Percentiles rank a stretch among this genome's conserved stretches.
Conservation (phyloP, 2,113 vertebrate genomes). For the Lonchura striata region DNA sequence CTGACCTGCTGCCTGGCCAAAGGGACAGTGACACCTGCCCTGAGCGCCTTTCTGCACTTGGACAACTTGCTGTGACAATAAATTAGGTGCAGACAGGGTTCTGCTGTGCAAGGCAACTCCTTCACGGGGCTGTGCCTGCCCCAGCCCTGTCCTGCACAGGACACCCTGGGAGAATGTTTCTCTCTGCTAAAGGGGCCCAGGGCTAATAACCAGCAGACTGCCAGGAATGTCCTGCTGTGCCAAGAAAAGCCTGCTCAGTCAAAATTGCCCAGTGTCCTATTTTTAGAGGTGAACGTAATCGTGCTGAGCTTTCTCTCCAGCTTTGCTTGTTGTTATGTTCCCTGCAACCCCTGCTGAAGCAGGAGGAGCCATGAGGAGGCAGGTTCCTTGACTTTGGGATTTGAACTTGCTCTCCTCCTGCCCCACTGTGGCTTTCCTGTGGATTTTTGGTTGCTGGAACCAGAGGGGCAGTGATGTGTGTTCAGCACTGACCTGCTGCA, state of each 20-base stretch:
- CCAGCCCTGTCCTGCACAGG: not conserved
- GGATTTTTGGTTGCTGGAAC: not conserved
- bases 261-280: not conserved
- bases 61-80: not conserved
- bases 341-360: not conserved
- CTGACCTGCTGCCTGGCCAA: not conserved
- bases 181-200: not conserved
- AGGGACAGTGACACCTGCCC: not conserved
- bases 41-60: not conserved
- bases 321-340: not conserved
- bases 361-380: not conserved
- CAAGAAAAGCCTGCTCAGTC: not conserved
- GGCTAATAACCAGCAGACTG: not conserved
- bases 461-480: not conserved
- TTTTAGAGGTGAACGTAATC: conserved; percentile 7
- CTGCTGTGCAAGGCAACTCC: accelerated
- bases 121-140: not conserved
- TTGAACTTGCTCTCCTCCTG: not conserved
- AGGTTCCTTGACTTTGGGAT: not conserved
- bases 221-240: conserved; percentile 8
- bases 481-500: not conserved
- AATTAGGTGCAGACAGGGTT: not conserved
- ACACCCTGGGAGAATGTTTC: not conserved
- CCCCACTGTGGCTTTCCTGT: not conserved
- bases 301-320: not conserved